A percentile compares a stretch with the other conserved stretches of the same genome.
phyloP scores from a whole-genome alignment of 2,888 invertebrate genomes.

The Drosophila maculinotata region DNA sequence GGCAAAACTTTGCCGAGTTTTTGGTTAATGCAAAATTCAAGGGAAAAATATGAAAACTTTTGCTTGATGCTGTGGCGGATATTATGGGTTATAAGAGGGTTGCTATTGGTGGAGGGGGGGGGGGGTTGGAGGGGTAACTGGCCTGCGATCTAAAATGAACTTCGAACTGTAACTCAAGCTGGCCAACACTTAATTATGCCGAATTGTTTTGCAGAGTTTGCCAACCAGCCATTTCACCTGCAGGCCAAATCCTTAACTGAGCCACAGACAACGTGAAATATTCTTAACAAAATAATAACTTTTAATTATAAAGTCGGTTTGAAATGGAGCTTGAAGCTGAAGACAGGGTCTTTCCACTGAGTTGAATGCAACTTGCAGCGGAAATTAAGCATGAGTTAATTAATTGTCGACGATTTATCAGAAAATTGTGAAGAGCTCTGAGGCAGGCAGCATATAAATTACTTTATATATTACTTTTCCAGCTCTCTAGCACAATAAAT shows the following conservation, averaged over 20 bases:
- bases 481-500: too few species aligned
- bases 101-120: neutral
- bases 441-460: too few species aligned
- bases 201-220: slow-evolving; percentile 45
- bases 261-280: slow-evolving; percentile 15
- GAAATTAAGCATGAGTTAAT: neutral
- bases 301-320: slow-evolving; percentile 33
- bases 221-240: slow-evolving; percentile 27
- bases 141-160: slow-evolving; percentile 19
- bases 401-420: slow-evolving; percentile 7
- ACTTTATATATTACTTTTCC: neutral
- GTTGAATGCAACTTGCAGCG: neutral
- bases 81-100: neutral
- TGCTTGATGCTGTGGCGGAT: neutral
- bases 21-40: slow-evolving; percentile 50
- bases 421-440: neutral
- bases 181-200: slow-evolving; percentile 56
- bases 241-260: slow-evolving; percentile 18
- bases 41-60: slow-evolving; percentile 51
- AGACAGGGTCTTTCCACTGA: neutral
- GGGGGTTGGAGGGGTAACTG: neutral
- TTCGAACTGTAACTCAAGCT: slow-evolving; percentile 39
- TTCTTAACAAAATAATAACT: slow-evolving; percentile 33
- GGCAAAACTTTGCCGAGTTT: slow-evolving; percentile 36
- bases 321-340: neutral